A percentile compares a stretch with the other conserved stretches of the same genome.
These are phyloP conservation scores for Tachina lurida DNA, from an alignment of 2,888 invertebrate genomes.

Conservation along the genomic window DNA sequence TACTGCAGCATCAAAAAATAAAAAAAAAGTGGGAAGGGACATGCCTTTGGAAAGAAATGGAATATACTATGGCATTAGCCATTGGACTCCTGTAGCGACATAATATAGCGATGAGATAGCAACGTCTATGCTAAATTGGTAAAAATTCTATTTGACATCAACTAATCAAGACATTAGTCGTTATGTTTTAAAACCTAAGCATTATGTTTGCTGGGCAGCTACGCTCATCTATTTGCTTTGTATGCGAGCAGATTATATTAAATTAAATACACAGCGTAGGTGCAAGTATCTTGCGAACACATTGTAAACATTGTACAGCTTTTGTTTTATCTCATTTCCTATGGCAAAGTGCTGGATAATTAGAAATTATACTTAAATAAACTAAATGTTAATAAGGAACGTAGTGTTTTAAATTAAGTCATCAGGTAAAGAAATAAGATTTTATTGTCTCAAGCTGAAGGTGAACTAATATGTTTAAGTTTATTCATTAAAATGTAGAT, in stretches of 20 bases:
- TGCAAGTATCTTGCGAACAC: slow-evolving; percentile 14
- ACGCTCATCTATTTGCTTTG: neutral
- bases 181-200: no score
- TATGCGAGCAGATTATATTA: slow-evolving; percentile 24
- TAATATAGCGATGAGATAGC: no score
- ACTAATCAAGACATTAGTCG: no score
- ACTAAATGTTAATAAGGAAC: slow-evolving; percentile 43
- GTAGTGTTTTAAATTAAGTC: slow-evolving; percentile 41
- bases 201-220: no score
- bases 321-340: neutral
- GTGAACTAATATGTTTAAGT: neutral
- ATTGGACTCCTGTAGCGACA: no score
- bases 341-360: slow-evolving; percentile 34
- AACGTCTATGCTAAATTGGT: no score
- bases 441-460: slow-evolving; percentile 3
- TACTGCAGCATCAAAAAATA: no score
- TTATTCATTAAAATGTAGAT: neutral
- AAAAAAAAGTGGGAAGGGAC: no score
- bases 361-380: slow-evolving; percentile 43
- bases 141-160: no score
- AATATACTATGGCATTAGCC: no score
- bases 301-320: neutral
- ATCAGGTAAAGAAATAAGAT: slow-evolving; percentile 18
- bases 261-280: slow-evolving; percentile 40
- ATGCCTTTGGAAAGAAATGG: no score